phyloP scores from a whole-genome alignment of 2,113 vertebrate species.

The Lagopus muta region DNA sequence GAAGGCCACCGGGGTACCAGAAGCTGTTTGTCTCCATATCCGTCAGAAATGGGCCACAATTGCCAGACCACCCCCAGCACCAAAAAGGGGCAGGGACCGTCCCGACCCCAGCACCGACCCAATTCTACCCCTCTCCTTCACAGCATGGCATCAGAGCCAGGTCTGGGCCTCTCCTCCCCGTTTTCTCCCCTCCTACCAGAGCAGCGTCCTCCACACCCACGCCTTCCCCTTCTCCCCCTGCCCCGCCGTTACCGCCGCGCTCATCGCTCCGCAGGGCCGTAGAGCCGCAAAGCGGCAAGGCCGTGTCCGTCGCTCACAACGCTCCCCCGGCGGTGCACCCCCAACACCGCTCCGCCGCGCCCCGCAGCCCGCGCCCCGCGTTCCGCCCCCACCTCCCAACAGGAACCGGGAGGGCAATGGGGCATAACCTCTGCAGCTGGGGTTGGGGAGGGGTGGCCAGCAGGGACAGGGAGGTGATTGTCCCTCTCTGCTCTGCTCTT shows the following conservation, averaged over 20 bases:
- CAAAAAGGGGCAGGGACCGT: no score
- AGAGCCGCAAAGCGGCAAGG: background rate
- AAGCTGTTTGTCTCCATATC: fast-evolving
- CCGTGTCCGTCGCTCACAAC: background rate
- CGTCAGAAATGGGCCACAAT: background rate
- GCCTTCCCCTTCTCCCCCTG: background rate
- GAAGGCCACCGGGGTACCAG: fast-evolving
- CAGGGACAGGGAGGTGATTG: no score
- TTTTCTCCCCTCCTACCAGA: no score
- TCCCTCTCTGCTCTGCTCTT: no score
- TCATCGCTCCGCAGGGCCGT: background rate
- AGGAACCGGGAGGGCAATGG: background rate
- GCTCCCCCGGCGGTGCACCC: background rate
- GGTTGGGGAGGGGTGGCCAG: no score
- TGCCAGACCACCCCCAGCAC: background rate
- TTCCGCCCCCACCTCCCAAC: background rate
- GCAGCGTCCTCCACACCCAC: no score
- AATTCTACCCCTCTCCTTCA: no score
- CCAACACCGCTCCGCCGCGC: fast-evolving
- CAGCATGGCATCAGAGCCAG: no score
- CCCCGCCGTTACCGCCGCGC: conserved; percentile 16
- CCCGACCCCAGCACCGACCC: background rate
- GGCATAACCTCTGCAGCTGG: background rate
- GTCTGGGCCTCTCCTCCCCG: no score
- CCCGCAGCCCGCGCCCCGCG: background rate